These are phyloP conservation scores for Sussaba pulchella DNA, from an alignment of 2,888 invertebrate species.

Conservation along the genomic window DNA sequence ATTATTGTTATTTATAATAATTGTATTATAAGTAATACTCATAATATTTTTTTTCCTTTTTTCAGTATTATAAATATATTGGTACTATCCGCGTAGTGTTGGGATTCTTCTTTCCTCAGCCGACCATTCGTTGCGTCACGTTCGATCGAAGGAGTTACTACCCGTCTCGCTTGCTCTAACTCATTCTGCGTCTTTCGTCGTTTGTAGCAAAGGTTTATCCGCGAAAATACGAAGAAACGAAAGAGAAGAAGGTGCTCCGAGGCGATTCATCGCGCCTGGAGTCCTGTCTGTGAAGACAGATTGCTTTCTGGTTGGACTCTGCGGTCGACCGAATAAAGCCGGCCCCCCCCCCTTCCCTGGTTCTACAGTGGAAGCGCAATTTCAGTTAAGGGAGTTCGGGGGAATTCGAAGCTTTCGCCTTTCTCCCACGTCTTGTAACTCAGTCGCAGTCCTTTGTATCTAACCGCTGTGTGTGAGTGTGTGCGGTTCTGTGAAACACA, in stretches of 20 bases:
- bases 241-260: constrained; percentile 25
- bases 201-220: constrained; percentile 40
- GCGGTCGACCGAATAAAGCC: constrained; percentile 63
- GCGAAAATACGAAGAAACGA: constrained; percentile 16
- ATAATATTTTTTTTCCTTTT: too few species aligned
- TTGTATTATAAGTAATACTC: too few species aligned
- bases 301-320: constrained; percentile 65
- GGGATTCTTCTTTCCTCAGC: constrained; percentile 13
- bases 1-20: too few species aligned
- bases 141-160: constrained; percentile 28
- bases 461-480: background rate
- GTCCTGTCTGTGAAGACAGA: constrained; percentile 58
- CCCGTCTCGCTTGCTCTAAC: constrained; percentile 28
- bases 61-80: background rate
- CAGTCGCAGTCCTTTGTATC: constrained; percentile 27
- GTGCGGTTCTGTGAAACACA: too few species aligned
- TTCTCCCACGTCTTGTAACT: constrained; percentile 43
- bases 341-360: constrained; percentile 13
- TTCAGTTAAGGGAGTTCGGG: constrained; percentile 64
- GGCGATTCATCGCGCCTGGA: constrained; percentile 51
- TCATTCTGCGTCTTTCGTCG: constrained; percentile 26
- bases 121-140: constrained; percentile 31
- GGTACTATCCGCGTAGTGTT: background rate
- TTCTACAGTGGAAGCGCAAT: constrained; percentile 52
- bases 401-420: constrained; percentile 58